A percentile compares a stretch with the other conserved stretches of the same genome.
These are phyloP conservation scores for Chesias legatella DNA, from an alignment of 2,888 invertebrate genomes.

Conservation along the genomic window DNA sequence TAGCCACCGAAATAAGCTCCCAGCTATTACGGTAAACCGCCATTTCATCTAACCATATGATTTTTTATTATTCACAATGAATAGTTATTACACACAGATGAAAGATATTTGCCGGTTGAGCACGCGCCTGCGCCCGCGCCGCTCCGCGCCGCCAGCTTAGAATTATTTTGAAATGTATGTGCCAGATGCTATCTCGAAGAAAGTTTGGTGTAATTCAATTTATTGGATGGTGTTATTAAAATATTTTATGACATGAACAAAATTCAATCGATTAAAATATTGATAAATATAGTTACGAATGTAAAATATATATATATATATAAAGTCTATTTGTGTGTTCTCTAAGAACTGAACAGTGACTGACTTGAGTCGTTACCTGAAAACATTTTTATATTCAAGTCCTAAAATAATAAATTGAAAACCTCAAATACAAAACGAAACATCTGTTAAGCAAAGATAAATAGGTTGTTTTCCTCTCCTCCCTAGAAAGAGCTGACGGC, in stretches of 20 bases:
- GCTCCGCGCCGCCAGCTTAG: conserved; percentile 40
- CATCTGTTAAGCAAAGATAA: too few relatives aligned
- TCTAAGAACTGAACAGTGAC: too few relatives aligned
- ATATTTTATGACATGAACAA: conserved; percentile 20
- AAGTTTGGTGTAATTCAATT: conserved; percentile 48
- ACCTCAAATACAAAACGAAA: too few relatives aligned
- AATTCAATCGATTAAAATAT: conserved; percentile 9
- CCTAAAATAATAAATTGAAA: too few relatives aligned
- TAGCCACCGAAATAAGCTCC: conserved; percentile 50
- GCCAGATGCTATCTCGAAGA: conserved; percentile 47
- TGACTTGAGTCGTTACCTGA: too few relatives aligned
- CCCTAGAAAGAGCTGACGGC: too few relatives aligned
- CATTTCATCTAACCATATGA: conserved; percentile 48
- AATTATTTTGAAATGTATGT: conserved; percentile 54
- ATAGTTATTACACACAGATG: conserved; percentile 61
- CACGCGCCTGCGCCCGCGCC: too few relatives aligned
- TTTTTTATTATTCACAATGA: conserved; percentile 59
- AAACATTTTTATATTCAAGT: too few relatives aligned
- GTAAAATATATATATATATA: too few relatives aligned
- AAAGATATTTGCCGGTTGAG: conserved; percentile 50
- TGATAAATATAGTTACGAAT: conserved; percentile 13
- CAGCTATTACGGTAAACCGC: conserved; percentile 60
- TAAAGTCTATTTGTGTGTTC: too few relatives aligned
- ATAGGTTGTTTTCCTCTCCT: too few relatives aligned
- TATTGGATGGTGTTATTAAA: conserved; percentile 29